phyloP scores from a whole-genome alignment of 1,140 invertebrate genomes.

The Drosophila pseudoobscura region DNA sequence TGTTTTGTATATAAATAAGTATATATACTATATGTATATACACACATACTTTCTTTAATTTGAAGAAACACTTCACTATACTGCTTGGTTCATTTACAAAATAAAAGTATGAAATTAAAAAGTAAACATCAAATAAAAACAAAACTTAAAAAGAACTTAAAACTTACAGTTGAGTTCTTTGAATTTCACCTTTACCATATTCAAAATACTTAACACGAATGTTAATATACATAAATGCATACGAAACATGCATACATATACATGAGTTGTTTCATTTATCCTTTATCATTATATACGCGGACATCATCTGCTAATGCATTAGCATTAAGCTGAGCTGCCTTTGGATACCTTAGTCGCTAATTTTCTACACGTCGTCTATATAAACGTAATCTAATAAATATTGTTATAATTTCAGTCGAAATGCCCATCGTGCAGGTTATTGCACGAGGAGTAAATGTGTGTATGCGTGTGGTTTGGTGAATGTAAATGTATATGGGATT shows the following conservation, averaged over 20 bases:
- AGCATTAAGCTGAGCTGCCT: slow-evolving; percentile 16
- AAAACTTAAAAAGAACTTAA: slow-evolving; percentile 66
- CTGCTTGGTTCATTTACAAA: slow-evolving; percentile 65
- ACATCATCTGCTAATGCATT: slow-evolving; percentile 13
- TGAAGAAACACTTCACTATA: slow-evolving; percentile 44
- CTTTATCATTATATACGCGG: slow-evolving; percentile 25
- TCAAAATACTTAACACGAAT: slow-evolving; percentile 72
- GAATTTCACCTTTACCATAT: slow-evolving; percentile 79
- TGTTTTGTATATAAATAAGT: slow-evolving; percentile 32
- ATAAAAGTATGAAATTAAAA: slow-evolving; percentile 37
- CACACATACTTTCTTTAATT: slow-evolving; percentile 27
- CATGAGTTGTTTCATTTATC: slow-evolving; percentile 32
- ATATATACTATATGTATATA: slow-evolving; percentile 37
- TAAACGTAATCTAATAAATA: slow-evolving; percentile 44
- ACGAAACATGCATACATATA: slow-evolving; percentile 56
- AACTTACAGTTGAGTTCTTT: slow-evolving; percentile 77
- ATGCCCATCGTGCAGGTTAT: slow-evolving; percentile 30
- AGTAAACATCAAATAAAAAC: slow-evolving; percentile 49
- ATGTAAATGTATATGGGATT: slow-evolving; percentile 3
- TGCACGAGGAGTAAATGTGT: slow-evolving; percentile 39
- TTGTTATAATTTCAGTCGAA: slow-evolving; percentile 63
- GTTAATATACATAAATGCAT: slow-evolving; percentile 50
- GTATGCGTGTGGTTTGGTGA: slow-evolving; percentile 16
- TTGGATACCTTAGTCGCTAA: slow-evolving; percentile 47
- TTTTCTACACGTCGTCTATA: slow-evolving; percentile 46